These are phyloP conservation scores for Montipora sp. DNA, from an alignment of 64 coral and sea anemone species.

Conservation along the genomic window DNA sequence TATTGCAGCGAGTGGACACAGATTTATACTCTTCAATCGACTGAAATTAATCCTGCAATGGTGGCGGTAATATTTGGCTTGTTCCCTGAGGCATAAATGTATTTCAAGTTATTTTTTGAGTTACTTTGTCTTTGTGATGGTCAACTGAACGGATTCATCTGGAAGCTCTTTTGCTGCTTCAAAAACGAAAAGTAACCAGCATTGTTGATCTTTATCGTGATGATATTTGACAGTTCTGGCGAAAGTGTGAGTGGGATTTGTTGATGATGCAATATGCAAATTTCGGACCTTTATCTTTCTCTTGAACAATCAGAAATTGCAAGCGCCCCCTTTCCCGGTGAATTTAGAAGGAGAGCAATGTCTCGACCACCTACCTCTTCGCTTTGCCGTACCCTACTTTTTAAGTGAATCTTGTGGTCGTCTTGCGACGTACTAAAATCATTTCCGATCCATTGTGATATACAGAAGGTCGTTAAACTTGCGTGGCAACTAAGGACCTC, in stretches of 20 bases:
- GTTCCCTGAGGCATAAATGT: not conserved
- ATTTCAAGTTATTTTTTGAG: not conserved
- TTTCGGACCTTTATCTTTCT: not conserved
- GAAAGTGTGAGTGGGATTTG: not conserved
- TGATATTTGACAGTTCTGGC: not conserved
- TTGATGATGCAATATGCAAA: conserved; percentile 22
- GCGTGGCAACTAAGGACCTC: too few species aligned
- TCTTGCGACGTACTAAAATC: too few species aligned
- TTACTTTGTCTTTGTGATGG: not conserved
- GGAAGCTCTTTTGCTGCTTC: not conserved
- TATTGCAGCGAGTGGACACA: not conserved
- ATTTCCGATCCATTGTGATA: too few species aligned
- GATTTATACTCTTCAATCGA: not conserved
- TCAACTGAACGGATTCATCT: not conserved
- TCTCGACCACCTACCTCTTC: not conserved
- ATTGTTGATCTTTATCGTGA: not conserved
- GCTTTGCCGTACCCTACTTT: not conserved
- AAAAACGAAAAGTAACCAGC: not conserved
- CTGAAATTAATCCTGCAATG: not conserved
- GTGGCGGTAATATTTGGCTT: not conserved
- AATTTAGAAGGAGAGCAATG: not conserved
- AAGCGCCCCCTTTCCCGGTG: not conserved
- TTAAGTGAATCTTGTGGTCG: too few species aligned
- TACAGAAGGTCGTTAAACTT: too few species aligned
- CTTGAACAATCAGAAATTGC: too few species aligned